Conservation (phyloP, 1,140 invertebrate species). For the Lepidurus arcticus region DNA sequence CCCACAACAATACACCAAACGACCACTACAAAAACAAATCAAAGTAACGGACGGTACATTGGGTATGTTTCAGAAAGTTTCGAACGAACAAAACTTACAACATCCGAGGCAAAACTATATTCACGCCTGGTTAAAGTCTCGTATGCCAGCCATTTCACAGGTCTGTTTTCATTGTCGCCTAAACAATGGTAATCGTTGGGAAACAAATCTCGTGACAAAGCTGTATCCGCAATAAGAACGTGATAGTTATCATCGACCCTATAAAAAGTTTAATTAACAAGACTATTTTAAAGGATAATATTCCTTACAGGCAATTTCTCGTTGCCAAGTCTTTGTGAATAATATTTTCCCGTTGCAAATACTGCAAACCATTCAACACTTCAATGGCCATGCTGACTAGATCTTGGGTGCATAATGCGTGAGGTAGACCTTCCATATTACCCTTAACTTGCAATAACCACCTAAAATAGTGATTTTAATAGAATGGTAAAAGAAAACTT, state of each 20-base stretch:
- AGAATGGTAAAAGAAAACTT: neutral
- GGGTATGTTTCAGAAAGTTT: neutral
- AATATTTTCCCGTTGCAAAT: slow-evolving; percentile 83
- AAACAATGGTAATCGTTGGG: slow-evolving; percentile 91
- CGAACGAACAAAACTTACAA: slow-evolving; percentile 55
- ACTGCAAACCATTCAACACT: slow-evolving; percentile 77
- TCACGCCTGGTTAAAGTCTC: slow-evolving; percentile 77
- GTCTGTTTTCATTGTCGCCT: slow-evolving; percentile 90
- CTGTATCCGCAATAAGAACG: slow-evolving; percentile 86
- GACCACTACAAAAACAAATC: slow-evolving; percentile 69
- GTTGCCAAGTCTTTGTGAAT: slow-evolving; percentile 88
- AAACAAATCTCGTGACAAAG: slow-evolving; percentile 84
- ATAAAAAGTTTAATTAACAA: slow-evolving; percentile 37
- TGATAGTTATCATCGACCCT: slow-evolving; percentile 80
- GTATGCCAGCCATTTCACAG: slow-evolving; percentile 89
- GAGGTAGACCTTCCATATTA: slow-evolving; percentile 26
- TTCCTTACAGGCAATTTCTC: slow-evolving; percentile 85
- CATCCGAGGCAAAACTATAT: slow-evolving; percentile 80
- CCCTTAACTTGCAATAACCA: slow-evolving; percentile 41
- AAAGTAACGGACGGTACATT: neutral
- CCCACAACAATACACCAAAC: slow-evolving; percentile 90
- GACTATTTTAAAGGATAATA: neutral
- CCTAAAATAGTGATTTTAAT: slow-evolving; percentile 37
- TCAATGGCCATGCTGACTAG: slow-evolving; percentile 89
- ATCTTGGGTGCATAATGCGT: slow-evolving; percentile 63